Evolutionary conservation across 2,113 vertebrate species (phyloP), one percentile per base, ranked within the genome.

Genomic region (Neotoma lepida): DNA sequence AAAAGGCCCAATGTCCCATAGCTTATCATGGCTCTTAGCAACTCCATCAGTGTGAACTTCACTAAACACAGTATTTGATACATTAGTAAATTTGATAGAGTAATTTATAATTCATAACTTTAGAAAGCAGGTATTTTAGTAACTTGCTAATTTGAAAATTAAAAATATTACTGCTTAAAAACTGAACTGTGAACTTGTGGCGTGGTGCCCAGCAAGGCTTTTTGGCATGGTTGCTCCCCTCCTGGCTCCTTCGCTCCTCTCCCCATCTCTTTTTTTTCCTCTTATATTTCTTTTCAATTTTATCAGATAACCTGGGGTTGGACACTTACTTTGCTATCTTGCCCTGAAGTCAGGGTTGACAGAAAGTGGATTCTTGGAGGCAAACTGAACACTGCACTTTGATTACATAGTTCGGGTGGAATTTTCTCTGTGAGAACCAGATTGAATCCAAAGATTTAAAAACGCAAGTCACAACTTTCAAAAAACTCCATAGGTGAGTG

Each of bases 301-400:
- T 89, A 54, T 58, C 74, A 94, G 44, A 66, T 35, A 61, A 35
- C 20, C 63, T 58, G 93, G 86, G 96, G 88, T 30, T 63, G 70
- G 77, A 51, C 49, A 81, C 92, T 96, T 95, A 35, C 91, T 88
- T 33, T 96, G 87, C 94, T 73, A 93, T 70, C 51, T 95, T 82
- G 95, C 22, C 73, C 22, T 71, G 66, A 81, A 82, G 93, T 17
- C 66, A 0, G 0, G 71, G 41, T 90, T 97, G 95, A 91, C 4
- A 89, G 90, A 97, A 91, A 96, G 39, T 58, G 58, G 94, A 95
- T 70, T 54, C 54, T 68, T 93, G 74, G 77, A 54, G 76, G 91
- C 64, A 96, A 93, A 93, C 28, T 49, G 92, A 96, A 92, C 54
- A 88, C 90, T 95, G 85, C 4, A 8, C 26, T 81, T 70, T 41